Evolutionary conservation across 1,140 invertebrate genomes (phyloP).

Genomic region (Phocides pigmalion): DNA sequence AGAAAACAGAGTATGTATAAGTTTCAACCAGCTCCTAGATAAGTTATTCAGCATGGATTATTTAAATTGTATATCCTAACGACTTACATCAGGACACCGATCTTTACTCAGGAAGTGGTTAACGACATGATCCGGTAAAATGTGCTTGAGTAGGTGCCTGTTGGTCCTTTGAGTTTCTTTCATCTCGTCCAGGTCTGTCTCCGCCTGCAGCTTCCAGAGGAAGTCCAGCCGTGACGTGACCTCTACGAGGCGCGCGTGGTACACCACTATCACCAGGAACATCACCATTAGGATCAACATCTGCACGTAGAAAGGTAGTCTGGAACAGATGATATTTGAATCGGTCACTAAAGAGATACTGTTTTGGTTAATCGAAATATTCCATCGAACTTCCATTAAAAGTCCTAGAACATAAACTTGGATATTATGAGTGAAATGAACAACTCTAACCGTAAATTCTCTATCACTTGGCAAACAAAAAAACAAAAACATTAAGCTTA

Average conservation of each 20-base stretch:
- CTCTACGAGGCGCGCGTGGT: conserved; percentile 95
- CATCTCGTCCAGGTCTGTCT: conserved; percentile 96
- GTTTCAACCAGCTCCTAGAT: too few species aligned
- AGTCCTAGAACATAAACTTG: too few species aligned
- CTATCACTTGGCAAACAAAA: too few species aligned
- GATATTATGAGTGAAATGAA: too few species aligned
- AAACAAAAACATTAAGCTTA: too few species aligned
- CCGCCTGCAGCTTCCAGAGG: conserved; percentile 97
- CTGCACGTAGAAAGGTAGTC: conserved; percentile 88
- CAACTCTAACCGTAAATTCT: too few species aligned
- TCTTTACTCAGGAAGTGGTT: conserved; percentile 94
- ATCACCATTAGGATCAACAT: conserved; percentile 92
- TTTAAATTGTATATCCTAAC: too few species aligned
- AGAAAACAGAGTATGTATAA: too few species aligned
- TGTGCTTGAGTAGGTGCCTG: conserved; percentile 94
- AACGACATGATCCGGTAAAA: conserved; percentile 98
- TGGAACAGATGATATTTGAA: conserved; percentile 25
- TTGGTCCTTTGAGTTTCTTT: conserved; percentile 94
- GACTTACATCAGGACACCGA: conserved; percentile 87
- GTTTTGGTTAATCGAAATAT: too few species aligned
- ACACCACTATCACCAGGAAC: conserved; percentile 94
- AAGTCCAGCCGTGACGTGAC: conserved; percentile 96
- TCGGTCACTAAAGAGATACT: too few species aligned
- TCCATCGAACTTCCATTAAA: too few species aligned
- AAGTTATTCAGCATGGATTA: too few species aligned